These are phyloP conservation scores for Pseudomugil tenellus DNA, from an alignment of 2,797 vertebrate species.

Conservation along the genomic window DNA sequence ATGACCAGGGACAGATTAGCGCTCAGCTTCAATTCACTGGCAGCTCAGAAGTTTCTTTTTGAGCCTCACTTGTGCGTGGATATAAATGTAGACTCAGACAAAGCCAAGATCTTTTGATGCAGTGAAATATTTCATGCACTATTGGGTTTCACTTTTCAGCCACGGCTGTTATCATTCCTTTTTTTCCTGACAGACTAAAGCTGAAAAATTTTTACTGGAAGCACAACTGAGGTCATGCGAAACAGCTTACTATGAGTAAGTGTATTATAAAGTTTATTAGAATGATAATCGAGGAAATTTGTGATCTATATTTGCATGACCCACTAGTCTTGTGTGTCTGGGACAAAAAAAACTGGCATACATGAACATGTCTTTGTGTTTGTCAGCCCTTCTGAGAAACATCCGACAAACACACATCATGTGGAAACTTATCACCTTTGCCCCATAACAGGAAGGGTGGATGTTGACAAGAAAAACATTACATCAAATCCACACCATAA, in stretches of 20 bases:
- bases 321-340: neutral
- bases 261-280: constrained; percentile 39
- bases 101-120: constrained; percentile 26
- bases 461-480: constrained; percentile 57
- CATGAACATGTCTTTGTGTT: constrained; percentile 8
- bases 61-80: constrained; percentile 17
- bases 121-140: constrained; percentile 46
- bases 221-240: constrained; percentile 32
- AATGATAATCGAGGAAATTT: constrained; percentile 29
- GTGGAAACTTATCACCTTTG: constrained; percentile 50
- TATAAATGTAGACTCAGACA: constrained; percentile 41
- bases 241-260: constrained; percentile 43
- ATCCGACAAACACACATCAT: constrained; percentile 23
- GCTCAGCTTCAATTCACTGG: constrained; percentile 21
- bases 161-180: constrained; percentile 53
- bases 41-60: constrained; percentile 13
- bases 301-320: constrained; percentile 30
- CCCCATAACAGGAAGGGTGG: constrained; percentile 36
- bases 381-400: neutral
- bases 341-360: neutral
- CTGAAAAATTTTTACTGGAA: constrained; percentile 46
- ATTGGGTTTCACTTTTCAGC: constrained; percentile 61
- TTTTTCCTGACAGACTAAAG: constrained; percentile 40
- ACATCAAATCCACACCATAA: constrained; percentile 37
- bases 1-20: constrained; percentile 13